phyloP scores from a whole-genome alignment of 2,797 vertebrate genomes.

The Myotis planiceps region DNA sequence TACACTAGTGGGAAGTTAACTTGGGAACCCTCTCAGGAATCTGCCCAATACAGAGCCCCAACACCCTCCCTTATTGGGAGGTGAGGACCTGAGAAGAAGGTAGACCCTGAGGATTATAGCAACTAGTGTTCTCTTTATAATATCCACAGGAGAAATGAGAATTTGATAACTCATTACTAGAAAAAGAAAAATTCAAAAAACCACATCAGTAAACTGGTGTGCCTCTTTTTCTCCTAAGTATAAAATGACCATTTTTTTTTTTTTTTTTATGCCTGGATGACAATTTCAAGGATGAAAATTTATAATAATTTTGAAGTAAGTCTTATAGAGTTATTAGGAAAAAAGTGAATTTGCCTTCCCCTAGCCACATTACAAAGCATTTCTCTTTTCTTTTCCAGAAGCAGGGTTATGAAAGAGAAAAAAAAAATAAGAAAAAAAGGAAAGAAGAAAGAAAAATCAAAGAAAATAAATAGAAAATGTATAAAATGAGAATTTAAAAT shows the following conservation, averaged over 20 bases:
- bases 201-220: not conserved
- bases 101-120: not conserved
- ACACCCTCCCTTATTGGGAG: not conserved
- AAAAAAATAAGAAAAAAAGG: not conserved
- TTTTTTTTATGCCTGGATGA: not conserved
- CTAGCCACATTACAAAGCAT: not conserved
- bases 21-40: not conserved
- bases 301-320: not conserved
- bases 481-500: not conserved
- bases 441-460: not conserved
- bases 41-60: not conserved
- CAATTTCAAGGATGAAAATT: not conserved
- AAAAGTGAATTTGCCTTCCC: not conserved
- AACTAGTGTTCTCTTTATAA: not conserved
- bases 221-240: not conserved
- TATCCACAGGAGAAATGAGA: not conserved
- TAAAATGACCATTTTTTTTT: not conserved
- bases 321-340: not conserved
- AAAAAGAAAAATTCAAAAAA: not conserved
- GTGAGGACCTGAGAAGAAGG: not conserved
- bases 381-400: not conserved
- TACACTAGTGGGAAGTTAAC: not conserved
- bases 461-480: not conserved
- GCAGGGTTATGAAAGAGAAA: not conserved
- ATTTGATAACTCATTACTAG: not conserved